Evolutionary conservation across 2,888 invertebrate genomes (phyloP), one percentile per base, ranked within the genome.

Genomic region (Zaprionus lineosus): DNA sequence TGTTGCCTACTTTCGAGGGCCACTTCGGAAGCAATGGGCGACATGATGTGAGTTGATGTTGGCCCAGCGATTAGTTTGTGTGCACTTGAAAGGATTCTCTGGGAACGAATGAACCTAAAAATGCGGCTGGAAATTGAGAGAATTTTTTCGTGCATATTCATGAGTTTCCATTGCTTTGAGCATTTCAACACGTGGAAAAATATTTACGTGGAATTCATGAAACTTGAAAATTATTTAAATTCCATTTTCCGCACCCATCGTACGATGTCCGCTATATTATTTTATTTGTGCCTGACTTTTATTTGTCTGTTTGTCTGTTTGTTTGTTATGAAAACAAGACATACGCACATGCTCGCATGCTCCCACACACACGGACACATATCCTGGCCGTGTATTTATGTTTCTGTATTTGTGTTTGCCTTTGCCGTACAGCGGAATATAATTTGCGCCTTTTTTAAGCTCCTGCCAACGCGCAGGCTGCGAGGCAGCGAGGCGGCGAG

Each of bases 341-440:
- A 31, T 8, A 37, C 8, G 36, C 46, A 44, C 18, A 11, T 37
- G 12, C 19, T 19, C 33, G 8, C 47, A 28, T 9, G 6, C 16
- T 9, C 24, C 26, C 9, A 26, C 21, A 9, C 14, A 58, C 43
- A 59, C 34, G 48, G 36, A 58, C 44, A 50, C 55, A 46, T 55
- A 55, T 40, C n/a, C n/a, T n/a, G n/a, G n/a, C n/a, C n/a, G 24
- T 19, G 55, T 61, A 62, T 61, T 47, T 68, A 41, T 48, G 31
- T 51, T 44, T n/a, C n/a, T 46, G 48, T 74, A 55, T 66, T 66
- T 77, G 64, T 68, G 41, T 72, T 69, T 72, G 53, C 62, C 16
- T 63, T 56, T 56, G 58, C 66, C 66, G 59, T 74, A 84, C 82
- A 81, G 77, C 82, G 71, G 74, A 81, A 78, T 81, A 78, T 81